A percentile compares a stretch with the other conserved stretches of the same genome.
Evolutionary conservation across 2,113 vertebrate species (phyloP).

Genomic region (Xenopus borealis): DNA sequence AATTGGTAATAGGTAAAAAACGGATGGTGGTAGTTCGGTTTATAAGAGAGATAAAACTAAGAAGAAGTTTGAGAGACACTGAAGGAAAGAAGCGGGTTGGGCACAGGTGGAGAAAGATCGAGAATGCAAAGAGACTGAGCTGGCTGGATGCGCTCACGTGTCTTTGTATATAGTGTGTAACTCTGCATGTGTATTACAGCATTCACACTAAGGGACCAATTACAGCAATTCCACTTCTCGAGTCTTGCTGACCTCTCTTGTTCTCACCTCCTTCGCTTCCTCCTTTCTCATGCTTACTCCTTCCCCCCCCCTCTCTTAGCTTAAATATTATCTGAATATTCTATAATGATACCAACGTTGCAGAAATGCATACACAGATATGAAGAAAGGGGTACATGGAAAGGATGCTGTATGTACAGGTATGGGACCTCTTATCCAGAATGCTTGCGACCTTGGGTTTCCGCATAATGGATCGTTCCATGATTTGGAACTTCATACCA

Average conservation of each 20-base stretch:
- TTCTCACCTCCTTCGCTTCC: conserved; percentile 8
- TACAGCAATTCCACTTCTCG: conserved; percentile 17
- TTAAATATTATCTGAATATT: neutral
- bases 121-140: neutral
- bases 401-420: neutral
- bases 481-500: too few species aligned
- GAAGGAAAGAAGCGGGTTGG: neutral
- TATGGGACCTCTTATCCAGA: too few species aligned
- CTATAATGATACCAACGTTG: neutral
- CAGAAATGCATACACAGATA: neutral
- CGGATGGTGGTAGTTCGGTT: too few species aligned
- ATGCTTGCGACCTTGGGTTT: too few species aligned
- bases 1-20: too few species aligned
- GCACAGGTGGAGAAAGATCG: neutral
- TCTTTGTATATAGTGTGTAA: conserved; percentile 25
- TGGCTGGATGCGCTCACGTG: neutral
- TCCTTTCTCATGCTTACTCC: neutral
- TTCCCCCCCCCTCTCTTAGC: neutral
- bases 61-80: too few species aligned
- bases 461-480: too few species aligned
- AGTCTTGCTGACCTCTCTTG: conserved; percentile 25
- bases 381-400: too few species aligned
- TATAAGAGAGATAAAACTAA: too few species aligned
- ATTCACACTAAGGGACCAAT: conserved; percentile 44
- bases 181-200: conserved; percentile 34